phyloP scores from a whole-genome alignment of 2,888 invertebrate species.

The Caenorhabditis parvicauda region DNA sequence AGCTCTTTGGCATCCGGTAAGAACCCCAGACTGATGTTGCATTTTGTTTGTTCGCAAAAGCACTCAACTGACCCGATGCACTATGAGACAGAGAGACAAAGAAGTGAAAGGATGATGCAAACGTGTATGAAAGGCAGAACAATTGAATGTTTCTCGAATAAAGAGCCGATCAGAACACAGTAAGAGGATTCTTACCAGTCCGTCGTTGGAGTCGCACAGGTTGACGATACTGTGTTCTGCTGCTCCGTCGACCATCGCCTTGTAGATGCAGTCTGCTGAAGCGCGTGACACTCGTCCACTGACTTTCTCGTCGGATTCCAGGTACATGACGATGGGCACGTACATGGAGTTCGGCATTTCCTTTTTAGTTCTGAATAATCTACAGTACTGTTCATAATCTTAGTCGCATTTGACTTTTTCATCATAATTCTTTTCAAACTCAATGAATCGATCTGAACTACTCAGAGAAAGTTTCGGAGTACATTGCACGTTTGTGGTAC shows the following conservation, averaged over 20 bases:
- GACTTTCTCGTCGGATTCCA: conserved; percentile 49
- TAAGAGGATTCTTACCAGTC: conserved; percentile 56
- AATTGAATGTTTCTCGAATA: too few species aligned
- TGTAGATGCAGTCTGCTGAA: conserved; percentile 50
- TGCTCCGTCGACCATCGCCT: conserved; percentile 43
- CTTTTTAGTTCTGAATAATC: conserved; percentile 21
- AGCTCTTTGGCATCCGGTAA: too few species aligned
- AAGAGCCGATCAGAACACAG: neutral
- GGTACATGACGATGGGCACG: conserved; percentile 48
- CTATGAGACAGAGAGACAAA: too few species aligned
- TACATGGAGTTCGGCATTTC: conserved; percentile 31
- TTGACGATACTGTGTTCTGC: conserved; percentile 52
- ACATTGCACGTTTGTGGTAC: too few species aligned
- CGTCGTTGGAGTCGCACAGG: conserved; percentile 53
- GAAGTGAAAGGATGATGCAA: too few species aligned
- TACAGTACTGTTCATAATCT: neutral
- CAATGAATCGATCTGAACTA: too few species aligned
- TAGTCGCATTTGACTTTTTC: neutral
- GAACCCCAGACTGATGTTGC: too few species aligned
- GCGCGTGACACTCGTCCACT: conserved; percentile 30
- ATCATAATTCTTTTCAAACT: neutral
- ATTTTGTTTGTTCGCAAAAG: too few species aligned
- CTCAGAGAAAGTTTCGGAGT: too few species aligned
- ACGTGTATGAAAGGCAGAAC: too few species aligned
- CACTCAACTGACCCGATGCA: too few species aligned